Evolutionary conservation across 2,888 invertebrate genomes (phyloP).

Genomic region (Cryptus viduatorius): DNA sequence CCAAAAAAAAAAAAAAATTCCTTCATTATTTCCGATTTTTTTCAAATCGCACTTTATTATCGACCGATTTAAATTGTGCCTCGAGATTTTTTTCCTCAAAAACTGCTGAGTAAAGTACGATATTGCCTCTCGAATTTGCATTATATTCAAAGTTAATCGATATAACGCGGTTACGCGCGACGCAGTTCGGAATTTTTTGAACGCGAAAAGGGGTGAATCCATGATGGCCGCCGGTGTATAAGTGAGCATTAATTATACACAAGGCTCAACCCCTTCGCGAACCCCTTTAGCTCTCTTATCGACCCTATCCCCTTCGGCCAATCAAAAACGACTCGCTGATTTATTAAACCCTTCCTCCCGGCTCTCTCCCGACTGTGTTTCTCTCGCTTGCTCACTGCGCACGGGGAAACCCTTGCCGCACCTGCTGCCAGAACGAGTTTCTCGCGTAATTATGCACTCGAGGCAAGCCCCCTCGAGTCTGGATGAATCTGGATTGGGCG

Average conservation of each 20-base stretch:
- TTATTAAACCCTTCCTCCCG: slow-evolving; percentile 80
- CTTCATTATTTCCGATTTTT: background rate
- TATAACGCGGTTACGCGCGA: background rate
- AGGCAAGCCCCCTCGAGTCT: slow-evolving; percentile 71
- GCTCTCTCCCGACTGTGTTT: slow-evolving; percentile 48
- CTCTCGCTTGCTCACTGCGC: background rate
- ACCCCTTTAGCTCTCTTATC: slow-evolving; percentile 67
- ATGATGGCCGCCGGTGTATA: slow-evolving; percentile 62
- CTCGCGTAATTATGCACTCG: slow-evolving; percentile 79
- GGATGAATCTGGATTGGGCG: slow-evolving; percentile 75
- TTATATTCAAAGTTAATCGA: background rate
- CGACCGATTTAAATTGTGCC: no score
- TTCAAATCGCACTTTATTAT: no score
- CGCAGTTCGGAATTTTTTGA: slow-evolving; percentile 7
- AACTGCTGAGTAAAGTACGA: no score
- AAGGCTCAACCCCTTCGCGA: slow-evolving; percentile 56
- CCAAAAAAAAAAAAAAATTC: background rate
- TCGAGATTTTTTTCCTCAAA: no score
- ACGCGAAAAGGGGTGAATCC: slow-evolving; percentile 58
- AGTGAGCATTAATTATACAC: slow-evolving; percentile 57
- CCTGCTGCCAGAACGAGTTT: slow-evolving; percentile 74
- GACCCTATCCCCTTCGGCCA: slow-evolving; percentile 75
- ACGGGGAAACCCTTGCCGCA: slow-evolving; percentile 73
- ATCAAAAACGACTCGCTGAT: slow-evolving; percentile 76
- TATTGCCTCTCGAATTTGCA: no score